phyloP scores from a whole-genome alignment of 2,113 vertebrate genomes.

The Conger conger region DNA sequence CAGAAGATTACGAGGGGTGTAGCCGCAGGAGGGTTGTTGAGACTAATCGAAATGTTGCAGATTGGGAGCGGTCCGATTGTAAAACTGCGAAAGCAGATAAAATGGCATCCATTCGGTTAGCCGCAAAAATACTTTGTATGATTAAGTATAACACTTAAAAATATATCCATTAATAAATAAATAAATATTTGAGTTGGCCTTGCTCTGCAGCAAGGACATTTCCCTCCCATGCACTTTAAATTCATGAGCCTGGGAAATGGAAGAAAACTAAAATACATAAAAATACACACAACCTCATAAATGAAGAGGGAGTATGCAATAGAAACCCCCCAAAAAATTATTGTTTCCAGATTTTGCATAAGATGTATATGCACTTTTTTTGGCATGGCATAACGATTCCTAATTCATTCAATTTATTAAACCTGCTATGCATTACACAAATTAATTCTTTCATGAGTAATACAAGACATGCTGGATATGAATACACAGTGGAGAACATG shows the following conservation, averaged over 20 bases:
- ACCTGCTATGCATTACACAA: background rate
- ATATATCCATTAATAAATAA: background rate
- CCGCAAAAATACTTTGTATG: background rate
- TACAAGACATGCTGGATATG: conserved; percentile 1
- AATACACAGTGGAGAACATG: background rate
- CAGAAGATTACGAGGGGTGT: too few relatives aligned
- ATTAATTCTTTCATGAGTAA: conserved; percentile 5
- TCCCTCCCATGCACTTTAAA: background rate
- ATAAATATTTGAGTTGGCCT: background rate
- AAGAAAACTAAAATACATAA: background rate
- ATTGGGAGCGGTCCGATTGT: background rate
- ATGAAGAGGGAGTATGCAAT: background rate
- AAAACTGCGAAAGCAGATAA: background rate
- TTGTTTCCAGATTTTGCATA: background rate
- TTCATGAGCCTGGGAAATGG: background rate
- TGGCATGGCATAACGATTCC: background rate
- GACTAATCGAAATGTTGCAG: background rate
- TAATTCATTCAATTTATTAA: conserved; percentile 8
- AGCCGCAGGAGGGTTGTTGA: background rate
- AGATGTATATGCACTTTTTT: background rate
- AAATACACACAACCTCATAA: background rate
- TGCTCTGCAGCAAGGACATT: background rate
- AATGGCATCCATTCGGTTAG: background rate
- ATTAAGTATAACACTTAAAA: background rate
- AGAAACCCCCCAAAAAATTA: background rate